phyloP scores from a whole-genome alignment of 2,888 invertebrate genomes.

The Synanthedon andrenaeformis region DNA sequence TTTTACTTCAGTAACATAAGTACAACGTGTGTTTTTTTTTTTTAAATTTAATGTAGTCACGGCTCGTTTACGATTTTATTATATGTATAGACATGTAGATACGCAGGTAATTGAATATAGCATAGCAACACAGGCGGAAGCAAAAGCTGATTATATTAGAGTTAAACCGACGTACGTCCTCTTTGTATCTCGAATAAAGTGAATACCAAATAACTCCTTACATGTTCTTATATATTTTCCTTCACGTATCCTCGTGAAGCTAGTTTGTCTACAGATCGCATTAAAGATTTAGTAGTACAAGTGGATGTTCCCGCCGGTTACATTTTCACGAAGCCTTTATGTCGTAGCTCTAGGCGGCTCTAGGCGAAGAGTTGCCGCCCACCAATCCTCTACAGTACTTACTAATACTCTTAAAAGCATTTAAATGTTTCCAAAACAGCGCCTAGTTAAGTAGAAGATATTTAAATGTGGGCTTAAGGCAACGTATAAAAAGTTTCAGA shows the following conservation, averaged over 20 bases:
- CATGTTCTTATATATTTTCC: too few relatives aligned
- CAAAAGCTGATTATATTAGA: too few relatives aligned
- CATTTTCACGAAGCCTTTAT: conserved; percentile 13
- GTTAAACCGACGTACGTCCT: not conserved
- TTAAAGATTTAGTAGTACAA: not conserved
- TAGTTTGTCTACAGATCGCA: not conserved
- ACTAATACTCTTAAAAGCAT: conserved; percentile 12
- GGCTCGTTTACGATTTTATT: too few relatives aligned
- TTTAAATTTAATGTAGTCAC: too few relatives aligned
- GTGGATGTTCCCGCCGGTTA: not conserved
- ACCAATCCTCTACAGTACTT: conserved; percentile 13
- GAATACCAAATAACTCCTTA: not conserved
- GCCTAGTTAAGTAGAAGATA: too few relatives aligned
- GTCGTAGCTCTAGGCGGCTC: conserved; percentile 15
- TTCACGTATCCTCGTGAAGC: not conserved
- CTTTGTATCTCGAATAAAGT: not conserved
- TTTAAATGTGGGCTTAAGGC: too few relatives aligned
- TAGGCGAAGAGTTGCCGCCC: conserved; percentile 7
- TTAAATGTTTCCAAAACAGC: conserved; percentile 8
- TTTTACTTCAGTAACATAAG: too few relatives aligned
- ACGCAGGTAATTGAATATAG: too few relatives aligned
- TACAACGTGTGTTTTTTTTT: too few relatives aligned
- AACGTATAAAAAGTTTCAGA: too few relatives aligned
- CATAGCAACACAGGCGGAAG: too few relatives aligned
- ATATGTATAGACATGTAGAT: too few relatives aligned